These are phyloP conservation scores for Rhyacophila brunnea DNA, from an alignment of 1,140 invertebrate species.

Conservation along the genomic window DNA sequence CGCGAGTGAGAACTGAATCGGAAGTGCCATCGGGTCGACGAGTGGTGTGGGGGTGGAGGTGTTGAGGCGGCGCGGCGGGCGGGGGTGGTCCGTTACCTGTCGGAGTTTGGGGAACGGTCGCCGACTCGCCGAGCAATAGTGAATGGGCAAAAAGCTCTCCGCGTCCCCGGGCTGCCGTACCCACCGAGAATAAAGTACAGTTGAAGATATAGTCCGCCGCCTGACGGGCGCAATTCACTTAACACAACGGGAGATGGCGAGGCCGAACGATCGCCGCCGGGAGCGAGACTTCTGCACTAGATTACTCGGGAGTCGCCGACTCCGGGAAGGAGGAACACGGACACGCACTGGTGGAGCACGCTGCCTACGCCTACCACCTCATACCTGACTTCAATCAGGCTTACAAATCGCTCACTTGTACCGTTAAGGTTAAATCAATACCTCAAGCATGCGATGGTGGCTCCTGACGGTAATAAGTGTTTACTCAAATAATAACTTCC, in stretches of 20 bases:
- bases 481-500: too few relatives aligned
- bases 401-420: too few relatives aligned
- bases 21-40: too few relatives aligned
- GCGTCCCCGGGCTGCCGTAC: slow-evolving; percentile 58
- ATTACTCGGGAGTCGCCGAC: slow-evolving; percentile 36
- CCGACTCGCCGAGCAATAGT: slow-evolving; percentile 60
- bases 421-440: too few relatives aligned
- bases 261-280: slow-evolving; percentile 28
- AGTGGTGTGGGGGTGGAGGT: slow-evolving; percentile 8
- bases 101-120: slow-evolving; percentile 47
- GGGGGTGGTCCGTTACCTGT: slow-evolving; percentile 32
- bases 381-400: too few relatives aligned
- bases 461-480: too few relatives aligned
- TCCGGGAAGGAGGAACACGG: slow-evolving; percentile 31
- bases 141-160: slow-evolving; percentile 59
- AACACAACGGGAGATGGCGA: slow-evolving; percentile 7
- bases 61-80: slow-evolving; percentile 13
- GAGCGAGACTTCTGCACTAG: slow-evolving; percentile 28
- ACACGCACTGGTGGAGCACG: slow-evolving; percentile 8
- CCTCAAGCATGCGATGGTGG: too few relatives aligned
- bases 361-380: slow-evolving; percentile 2
- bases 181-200: slow-evolving; percentile 46
- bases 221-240: slow-evolving; percentile 7
- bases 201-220: slow-evolving; percentile 33
- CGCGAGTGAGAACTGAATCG: too few relatives aligned